Evolutionary conservation across 1,140 invertebrate genomes (phyloP).

Genomic region (Plodia interpunctella): DNA sequence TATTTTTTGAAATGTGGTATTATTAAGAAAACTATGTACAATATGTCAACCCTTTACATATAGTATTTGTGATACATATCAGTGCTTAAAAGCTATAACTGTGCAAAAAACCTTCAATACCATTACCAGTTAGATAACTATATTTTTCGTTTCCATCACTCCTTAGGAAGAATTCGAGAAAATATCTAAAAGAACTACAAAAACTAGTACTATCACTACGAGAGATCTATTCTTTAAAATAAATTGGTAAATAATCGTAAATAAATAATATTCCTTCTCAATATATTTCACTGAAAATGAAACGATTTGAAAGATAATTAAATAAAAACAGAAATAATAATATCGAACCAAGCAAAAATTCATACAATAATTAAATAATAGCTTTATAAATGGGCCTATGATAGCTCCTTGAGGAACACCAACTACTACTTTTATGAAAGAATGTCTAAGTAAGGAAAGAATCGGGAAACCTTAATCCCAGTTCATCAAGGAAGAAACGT

Average conservation of each 20-base stretch:
- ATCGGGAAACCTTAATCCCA: too few species aligned
- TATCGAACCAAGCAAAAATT: constrained; percentile 10
- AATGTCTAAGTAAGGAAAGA: neutral
- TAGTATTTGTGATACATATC: constrained; percentile 5
- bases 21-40: neutral
- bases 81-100: constrained; percentile 30
- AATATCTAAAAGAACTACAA: constrained; percentile 6
- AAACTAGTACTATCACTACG: constrained; percentile 19
- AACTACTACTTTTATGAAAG: neutral
- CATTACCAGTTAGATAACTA: constrained; percentile 12
- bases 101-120: constrained; percentile 21
- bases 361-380: constrained; percentile 3
- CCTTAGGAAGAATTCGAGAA: constrained; percentile 16
- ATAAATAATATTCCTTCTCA: neutral
- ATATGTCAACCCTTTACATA: constrained; percentile 12
- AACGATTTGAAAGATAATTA: neutral
- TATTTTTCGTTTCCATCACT: constrained; percentile 5
- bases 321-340: constrained; percentile 10
- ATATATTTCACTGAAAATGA: constrained; percentile 5
- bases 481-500: too few species aligned
- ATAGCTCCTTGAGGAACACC: constrained; percentile 18
- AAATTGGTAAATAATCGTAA: neutral
- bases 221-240: constrained; percentile 23
- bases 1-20: neutral
- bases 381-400: constrained; percentile 10